These are phyloP conservation scores for Zygothrica quintamaculata DNA, from an alignment of 2,888 invertebrate genomes.

Conservation along the genomic window DNA sequence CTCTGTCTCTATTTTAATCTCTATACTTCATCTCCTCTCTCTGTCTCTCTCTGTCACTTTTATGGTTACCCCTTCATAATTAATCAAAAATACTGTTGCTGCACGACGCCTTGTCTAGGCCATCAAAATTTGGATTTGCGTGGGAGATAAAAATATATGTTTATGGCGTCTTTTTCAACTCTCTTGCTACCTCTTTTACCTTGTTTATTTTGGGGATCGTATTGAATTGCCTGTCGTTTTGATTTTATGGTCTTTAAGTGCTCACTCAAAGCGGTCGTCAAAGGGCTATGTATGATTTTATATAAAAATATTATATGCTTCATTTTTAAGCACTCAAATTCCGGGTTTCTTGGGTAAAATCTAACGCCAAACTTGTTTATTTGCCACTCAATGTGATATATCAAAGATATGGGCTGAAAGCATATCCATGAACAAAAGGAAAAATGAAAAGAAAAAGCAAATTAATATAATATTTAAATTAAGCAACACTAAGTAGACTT, in stretches of 20 bases:
- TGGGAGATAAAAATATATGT: conserved; percentile 50
- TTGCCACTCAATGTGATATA: conserved; percentile 42
- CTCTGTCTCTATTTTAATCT: background rate
- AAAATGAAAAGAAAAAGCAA: no score
- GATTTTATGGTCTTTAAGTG: conserved; percentile 61
- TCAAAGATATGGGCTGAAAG: no score
- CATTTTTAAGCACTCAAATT: conserved; percentile 56
- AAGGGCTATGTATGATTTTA: no score
- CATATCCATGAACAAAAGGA: no score
- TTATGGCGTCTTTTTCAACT: no score
- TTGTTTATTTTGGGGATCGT: conserved; percentile 8
- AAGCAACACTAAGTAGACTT: no score
- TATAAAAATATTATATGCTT: no score
- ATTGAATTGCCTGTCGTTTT: conserved; percentile 55
- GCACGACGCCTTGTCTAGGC: conserved; percentile 25
- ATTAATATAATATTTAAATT: no score
- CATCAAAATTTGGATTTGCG: conserved; percentile 47
- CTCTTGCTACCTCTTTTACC: conserved; percentile 20
- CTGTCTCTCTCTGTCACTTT: background rate
- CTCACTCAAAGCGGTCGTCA: conserved; percentile 46
- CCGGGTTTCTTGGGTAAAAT: conserved; percentile 63
- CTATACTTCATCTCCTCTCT: background rate
- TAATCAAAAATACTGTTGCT: conserved; percentile 54
- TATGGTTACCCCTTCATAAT: conserved; percentile 48
- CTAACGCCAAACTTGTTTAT: conserved; percentile 37